phyloP scores from a whole-genome alignment of 2,113 vertebrate species.

The Clupea harengus region DNA sequence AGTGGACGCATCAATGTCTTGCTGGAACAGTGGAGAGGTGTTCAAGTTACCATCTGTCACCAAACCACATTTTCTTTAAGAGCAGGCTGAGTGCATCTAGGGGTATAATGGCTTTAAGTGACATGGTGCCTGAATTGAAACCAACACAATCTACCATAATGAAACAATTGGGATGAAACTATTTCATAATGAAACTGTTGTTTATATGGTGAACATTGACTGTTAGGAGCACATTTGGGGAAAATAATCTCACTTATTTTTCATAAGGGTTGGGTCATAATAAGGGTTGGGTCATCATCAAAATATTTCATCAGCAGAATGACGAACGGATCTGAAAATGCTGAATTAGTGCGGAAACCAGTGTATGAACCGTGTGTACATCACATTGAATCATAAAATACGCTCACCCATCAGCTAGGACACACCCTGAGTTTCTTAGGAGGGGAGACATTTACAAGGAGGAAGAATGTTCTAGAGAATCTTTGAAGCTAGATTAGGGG shows the following conservation, averaged over 20 bases:
- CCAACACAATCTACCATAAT: not conserved
- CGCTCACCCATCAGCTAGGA: not conserved
- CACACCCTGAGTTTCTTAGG: not conserved
- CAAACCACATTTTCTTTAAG: slow-evolving; percentile 4
- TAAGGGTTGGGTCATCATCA: not conserved
- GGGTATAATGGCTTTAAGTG: slow-evolving; percentile 10
- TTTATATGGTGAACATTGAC: not conserved
- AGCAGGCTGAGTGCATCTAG: slow-evolving; percentile 12
- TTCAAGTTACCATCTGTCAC: slow-evolving; percentile 5
- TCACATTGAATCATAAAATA: not conserved
- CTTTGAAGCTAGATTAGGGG: slow-evolving; percentile 6
- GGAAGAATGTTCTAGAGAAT: not conserved
- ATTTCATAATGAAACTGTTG: not conserved
- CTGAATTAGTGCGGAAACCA: not conserved
- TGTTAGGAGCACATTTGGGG: not conserved
- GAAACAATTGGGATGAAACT: not conserved
- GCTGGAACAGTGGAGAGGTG: not conserved
- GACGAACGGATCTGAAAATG: not conserved
- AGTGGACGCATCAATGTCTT: not conserved
- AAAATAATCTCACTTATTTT: not conserved
- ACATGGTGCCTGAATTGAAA: not conserved
- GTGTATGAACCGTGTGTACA: not conserved
- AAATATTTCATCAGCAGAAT: not conserved
- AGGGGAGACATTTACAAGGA: not conserved
- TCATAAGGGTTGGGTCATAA: not conserved